Conservation (phyloP, 1,140 invertebrate species). For the Mercenaria mercenaria region DNA sequence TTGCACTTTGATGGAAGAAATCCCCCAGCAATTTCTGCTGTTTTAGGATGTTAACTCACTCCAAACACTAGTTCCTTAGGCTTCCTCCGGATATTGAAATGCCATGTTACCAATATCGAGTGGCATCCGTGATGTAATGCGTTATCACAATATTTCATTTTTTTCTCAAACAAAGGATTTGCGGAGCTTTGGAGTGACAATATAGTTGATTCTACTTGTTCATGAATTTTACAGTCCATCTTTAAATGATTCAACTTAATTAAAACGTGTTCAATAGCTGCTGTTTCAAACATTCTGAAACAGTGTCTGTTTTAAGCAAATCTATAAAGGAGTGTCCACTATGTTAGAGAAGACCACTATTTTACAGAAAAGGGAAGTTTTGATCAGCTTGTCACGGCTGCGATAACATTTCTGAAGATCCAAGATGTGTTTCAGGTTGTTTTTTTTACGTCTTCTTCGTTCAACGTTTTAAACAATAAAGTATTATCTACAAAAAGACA, state of each 20-base stretch:
- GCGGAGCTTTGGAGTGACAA: background rate
- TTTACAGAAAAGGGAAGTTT: no score
- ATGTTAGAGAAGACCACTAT: no score
- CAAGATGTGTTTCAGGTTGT: background rate
- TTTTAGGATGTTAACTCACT: background rate
- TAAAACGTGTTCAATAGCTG: no score
- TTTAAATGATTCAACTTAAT: no score
- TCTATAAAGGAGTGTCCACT: no score
- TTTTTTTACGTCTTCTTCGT: background rate
- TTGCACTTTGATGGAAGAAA: slow-evolving; percentile 25
- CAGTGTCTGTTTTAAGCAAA: no score
- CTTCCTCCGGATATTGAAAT: slow-evolving; percentile 28
- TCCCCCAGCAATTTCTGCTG: background rate
- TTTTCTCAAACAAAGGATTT: background rate
- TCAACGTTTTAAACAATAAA: no score
- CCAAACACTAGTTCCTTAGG: background rate
- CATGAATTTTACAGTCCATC: no score
- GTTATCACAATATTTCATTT: background rate
- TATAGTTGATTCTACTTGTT: background rate
- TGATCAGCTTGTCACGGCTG: no score
- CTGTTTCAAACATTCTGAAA: no score
- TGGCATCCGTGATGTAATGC: background rate
- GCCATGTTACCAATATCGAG: background rate
- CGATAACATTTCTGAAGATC: background rate
- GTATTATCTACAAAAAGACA: background rate